Base-by-base conservation (phyloP, 2,888 invertebrate species). In the Thelaira solivaga region DNA sequence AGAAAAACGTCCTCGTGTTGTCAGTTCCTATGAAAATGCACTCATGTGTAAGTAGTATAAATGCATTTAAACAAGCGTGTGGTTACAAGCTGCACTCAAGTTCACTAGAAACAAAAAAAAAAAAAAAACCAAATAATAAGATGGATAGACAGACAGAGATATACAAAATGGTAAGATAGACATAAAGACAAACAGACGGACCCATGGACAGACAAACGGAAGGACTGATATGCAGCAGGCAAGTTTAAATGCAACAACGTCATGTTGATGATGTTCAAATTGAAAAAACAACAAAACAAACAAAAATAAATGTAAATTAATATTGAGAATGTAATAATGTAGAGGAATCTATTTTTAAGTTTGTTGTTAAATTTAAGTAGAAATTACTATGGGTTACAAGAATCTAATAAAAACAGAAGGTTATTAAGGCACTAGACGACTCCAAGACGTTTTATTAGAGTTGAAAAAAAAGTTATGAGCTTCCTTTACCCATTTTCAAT, bases 61-160 rank as follows among this genome's bases (percentile, higher is more conserved):
- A 80, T 76, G 76, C 76, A 72, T 76, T 80, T 76, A 72, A 62
- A 68, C 76, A 76, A 34, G 79, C 79, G 72, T 72, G 68, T 76
- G 79, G 62, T 68, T 72, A 68, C 76, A 76, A 64, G 72, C 76
- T 72, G 76, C 72, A 76, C 61, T 76, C 72, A 62, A 72, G 72
- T 49, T 72, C 47, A 67, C 72, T 55, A 53, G 45, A 76, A 49
- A 53, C 16, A 43, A 55, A 49, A 22, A 57, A 43, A 61, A 49
- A n/a, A 45, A 20, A 20, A 24, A 18, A 4, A 26, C 16, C 8
- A 49, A 62, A 71, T 73, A 73, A 43, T 51, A 74, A 67, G 67
- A 67, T 57, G 49, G 57, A 73, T 57, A 49, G 72, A 34, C 62
- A 72, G 47, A 57, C 39, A 69, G 26, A 45, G 34, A 47, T 59